Evolutionary conservation across 2,113 vertebrate species (phyloP).

Genomic region (Petrocephalus zakoni): DNA sequence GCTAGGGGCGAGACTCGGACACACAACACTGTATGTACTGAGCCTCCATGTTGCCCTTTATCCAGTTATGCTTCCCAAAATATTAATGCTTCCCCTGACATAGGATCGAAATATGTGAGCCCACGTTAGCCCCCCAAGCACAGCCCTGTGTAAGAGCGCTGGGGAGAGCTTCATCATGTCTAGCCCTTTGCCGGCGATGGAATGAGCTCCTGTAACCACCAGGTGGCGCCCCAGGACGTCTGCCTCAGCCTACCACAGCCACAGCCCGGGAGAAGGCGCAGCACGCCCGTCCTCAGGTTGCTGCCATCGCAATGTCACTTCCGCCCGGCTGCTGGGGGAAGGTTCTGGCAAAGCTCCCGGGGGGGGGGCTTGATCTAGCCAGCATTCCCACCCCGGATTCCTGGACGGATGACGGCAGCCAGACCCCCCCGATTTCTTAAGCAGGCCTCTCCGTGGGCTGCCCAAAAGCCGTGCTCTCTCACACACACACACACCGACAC

Average conservation of each 20-base stretch:
- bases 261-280: neutral
- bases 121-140: neutral
- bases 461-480: neutral
- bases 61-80: neutral
- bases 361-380: constrained; percentile 52
- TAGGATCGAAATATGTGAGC: neutral
- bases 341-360: constrained; percentile 51
- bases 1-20: neutral
- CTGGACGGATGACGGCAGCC: constrained; percentile 64
- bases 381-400: constrained; percentile 67
- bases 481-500: neutral
- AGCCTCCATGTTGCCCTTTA: neutral
- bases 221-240: constrained; percentile 35
- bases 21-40: neutral
- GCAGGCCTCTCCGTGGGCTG: constrained; percentile 43
- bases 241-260: neutral
- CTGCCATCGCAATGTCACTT: constrained; percentile 54
- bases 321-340: constrained; percentile 41
- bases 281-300: constrained; percentile 44
- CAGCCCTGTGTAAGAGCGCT: neutral
- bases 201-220: constrained; percentile 32
- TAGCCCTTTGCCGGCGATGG: neutral
- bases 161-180: neutral
- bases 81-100: too few species aligned
- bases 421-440: constrained; percentile 47